Conservation (phyloP, 1,140 invertebrate species). For the Melipona quadrifasciata region DNA sequence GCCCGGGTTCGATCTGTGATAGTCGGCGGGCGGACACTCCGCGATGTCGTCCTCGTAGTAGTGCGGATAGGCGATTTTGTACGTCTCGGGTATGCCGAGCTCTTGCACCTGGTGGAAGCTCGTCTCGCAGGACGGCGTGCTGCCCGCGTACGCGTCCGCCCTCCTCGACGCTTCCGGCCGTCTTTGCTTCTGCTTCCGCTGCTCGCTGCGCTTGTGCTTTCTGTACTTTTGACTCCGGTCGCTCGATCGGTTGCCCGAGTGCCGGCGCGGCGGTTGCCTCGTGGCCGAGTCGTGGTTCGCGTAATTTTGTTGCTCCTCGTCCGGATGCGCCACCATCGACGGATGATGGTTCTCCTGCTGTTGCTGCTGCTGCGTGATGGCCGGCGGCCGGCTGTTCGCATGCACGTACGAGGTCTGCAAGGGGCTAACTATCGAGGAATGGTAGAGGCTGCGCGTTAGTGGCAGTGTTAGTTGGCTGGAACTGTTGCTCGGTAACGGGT, state of each 20-base stretch:
- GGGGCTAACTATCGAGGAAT: conserved; percentile 77
- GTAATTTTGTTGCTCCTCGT: conserved; percentile 63
- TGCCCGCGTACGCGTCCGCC: conserved; percentile 17
- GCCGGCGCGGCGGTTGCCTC: conserved; percentile 65
- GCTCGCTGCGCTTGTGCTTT: conserved; percentile 74
- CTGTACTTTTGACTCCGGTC: conserved; percentile 76
- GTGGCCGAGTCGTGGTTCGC: conserved; percentile 48
- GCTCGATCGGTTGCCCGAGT: conserved; percentile 64
- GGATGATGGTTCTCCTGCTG: conserved; percentile 53
- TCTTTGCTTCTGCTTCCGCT: conserved; percentile 71
- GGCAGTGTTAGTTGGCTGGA: conserved; percentile 80
- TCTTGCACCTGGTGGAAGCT: conserved; percentile 75
- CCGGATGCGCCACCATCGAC: conserved; percentile 38
- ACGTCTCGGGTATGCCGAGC: conserved; percentile 76
- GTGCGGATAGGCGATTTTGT: conserved; percentile 79
- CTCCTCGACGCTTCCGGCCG: conserved; percentile 39
- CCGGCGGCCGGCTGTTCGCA: conserved; percentile 70
- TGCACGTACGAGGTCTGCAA: conserved; percentile 76
- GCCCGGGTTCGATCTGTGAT: conserved; percentile 55
- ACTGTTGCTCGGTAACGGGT: conserved; percentile 79
- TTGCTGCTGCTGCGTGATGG: conserved; percentile 54
- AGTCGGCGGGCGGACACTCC: conserved; percentile 69
- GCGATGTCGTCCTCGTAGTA: conserved; percentile 78
- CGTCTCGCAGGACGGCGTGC: conserved; percentile 67
- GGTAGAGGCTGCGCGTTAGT: conserved; percentile 76